phyloP scores from a whole-genome alignment of 2,797 vertebrate genomes.

The Artibeus jamaicensis region DNA sequence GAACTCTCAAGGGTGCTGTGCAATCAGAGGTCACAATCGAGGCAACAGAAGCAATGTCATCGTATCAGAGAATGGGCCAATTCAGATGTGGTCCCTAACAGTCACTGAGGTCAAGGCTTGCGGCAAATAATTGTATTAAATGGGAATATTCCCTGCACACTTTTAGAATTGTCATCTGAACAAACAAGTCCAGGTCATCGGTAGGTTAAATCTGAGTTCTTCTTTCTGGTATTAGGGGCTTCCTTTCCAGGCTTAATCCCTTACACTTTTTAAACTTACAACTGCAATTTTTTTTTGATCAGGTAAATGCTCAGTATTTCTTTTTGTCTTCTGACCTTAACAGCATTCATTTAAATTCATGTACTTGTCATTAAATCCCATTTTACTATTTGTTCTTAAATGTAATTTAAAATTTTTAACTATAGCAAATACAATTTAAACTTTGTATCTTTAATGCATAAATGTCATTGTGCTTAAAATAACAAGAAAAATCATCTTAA shows the following conservation, averaged over 20 bases:
- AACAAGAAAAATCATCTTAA: background rate
- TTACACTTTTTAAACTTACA: conserved; percentile 74
- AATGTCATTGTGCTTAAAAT: background rate
- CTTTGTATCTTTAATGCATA: background rate
- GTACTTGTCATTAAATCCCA: background rate
- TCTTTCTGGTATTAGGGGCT: conserved; percentile 72
- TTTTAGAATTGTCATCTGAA: conserved; percentile 87
- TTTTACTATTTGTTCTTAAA: conserved; percentile 24
- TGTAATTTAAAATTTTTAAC: conserved; percentile 17
- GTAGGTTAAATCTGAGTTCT: conserved; percentile 85
- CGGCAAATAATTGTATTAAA: conserved; percentile 87
- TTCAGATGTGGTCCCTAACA: conserved; percentile 86
- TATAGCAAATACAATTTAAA: conserved; percentile 10
- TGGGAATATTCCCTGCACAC: conserved; percentile 84
- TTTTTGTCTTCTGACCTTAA: conserved; percentile 28
- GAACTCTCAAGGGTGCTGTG: conserved; percentile 92
- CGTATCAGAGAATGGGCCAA: conserved; percentile 90
- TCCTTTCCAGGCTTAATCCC: conserved; percentile 74
- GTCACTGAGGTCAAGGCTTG: conserved; percentile 86
- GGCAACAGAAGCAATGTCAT: conserved; percentile 90
- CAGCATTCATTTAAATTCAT: conserved; percentile 5
- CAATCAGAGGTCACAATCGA: conserved; percentile 90
- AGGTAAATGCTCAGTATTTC: background rate
- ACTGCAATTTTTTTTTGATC: conserved; percentile 53
- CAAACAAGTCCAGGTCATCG: conserved; percentile 87